Conservation (phyloP, 2,797 vertebrate species). For the Phoxinus dragarum region DNA sequence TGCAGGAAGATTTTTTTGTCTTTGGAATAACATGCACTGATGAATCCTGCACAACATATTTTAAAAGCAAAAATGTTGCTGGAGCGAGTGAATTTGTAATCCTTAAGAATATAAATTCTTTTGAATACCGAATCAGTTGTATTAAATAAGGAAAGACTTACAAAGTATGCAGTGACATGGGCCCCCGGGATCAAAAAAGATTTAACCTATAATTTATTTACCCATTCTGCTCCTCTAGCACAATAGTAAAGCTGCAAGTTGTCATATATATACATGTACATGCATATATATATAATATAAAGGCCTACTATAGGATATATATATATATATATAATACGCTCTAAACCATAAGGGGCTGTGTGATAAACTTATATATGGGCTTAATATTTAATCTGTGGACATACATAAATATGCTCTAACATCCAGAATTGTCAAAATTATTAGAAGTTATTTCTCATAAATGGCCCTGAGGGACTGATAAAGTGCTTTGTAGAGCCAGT, state of each 20-base stretch:
- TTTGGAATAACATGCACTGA: background rate
- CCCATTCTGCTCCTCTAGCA: background rate
- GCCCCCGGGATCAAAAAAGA: background rate
- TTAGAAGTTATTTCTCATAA: conserved; percentile 18
- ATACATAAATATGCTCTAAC: background rate
- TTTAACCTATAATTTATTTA: background rate
- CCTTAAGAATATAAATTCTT: background rate
- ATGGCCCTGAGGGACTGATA: conserved; percentile 44
- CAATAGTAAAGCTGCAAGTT: background rate
- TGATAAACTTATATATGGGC: background rate
- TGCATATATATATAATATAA: too few species aligned
- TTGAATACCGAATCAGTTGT: background rate
- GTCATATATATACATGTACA: too few species aligned
- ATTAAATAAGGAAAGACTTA: background rate
- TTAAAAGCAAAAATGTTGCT: background rate
- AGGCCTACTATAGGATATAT: too few species aligned
- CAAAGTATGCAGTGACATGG: background rate
- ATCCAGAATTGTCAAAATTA: conserved; percentile 31
- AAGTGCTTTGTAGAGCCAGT: conserved; percentile 60
- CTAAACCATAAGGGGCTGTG: background rate
- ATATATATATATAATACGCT: background rate
- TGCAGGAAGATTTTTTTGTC: background rate
- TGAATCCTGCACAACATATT: background rate
- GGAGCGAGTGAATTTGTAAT: background rate
- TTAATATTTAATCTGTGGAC: conserved; percentile 20